Base-by-base conservation (phyloP, 2,888 invertebrate genomes). In the Eupithecia inturbata region DNA sequence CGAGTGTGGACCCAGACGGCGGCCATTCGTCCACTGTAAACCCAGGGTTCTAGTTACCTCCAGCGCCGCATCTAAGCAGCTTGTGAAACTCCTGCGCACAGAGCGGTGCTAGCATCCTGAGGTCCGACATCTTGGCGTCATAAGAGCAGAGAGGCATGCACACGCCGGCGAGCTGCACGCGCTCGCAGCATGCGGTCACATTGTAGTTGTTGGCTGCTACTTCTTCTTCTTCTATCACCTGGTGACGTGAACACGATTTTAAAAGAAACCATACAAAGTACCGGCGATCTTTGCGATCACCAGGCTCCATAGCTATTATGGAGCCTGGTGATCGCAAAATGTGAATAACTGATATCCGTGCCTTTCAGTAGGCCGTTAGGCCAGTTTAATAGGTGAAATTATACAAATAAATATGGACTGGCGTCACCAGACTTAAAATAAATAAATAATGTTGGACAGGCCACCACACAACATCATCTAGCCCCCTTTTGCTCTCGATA, bases 91-190 rank as follows among this genome's bases (percentile, higher is more conserved):
- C 97, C 72, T 95, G 95, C n/a, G 96, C 96, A 85, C 97, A 98
- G 3, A 96, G 95, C 5, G 96, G 96, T 9, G 97, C 97, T 74
- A 98, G 87, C 62, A 95, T 93, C 84, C 97, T 95, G 76, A 98
- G 95, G 87, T 97, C 97, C 5, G 96, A 96, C 96, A 98, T 97
- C 84, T 96, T 97, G 68, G 97, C 97, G 86, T 97, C 96, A 88
- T 97, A 98, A 0, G 97, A 96, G 84, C 98, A 98, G 16, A 98
- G 95, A 0, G 97, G 97, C 91, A 97, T 95, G 86, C 97, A 97
- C 12, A 96, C 95, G 3, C 95, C 94, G 39, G 96, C 96, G 14
- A 97, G 85, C 60, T 96, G 96, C 7, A 97, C 97, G 3, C 95
- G 94, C 41, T 96, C 95, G 87, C 98, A 98, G 86, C 98, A 98